Conservation (phyloP, 2,888 invertebrate genomes). For the Onchidella celtica region DNA sequence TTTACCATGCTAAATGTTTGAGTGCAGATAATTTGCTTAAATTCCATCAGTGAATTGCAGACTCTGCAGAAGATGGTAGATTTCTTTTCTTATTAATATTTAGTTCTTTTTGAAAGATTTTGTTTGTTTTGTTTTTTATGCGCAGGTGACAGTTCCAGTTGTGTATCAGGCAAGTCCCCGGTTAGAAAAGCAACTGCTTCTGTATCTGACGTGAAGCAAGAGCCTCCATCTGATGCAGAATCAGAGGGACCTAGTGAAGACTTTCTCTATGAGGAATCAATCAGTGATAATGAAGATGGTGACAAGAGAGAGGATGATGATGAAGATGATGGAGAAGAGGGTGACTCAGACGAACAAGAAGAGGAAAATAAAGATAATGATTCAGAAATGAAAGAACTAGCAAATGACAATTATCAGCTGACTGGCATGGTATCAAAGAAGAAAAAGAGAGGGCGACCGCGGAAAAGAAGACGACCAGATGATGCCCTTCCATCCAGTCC, state of each 20-base stretch:
- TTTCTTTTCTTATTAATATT: no score
- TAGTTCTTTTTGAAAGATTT: no score
- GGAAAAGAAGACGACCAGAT: constrained; percentile 40
- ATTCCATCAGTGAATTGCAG: no score
- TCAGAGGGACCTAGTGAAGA: constrained; percentile 45
- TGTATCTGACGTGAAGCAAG: constrained; percentile 13
- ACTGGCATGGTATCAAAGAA: not conserved
- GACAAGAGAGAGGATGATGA: not conserved
- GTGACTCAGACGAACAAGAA: not conserved
- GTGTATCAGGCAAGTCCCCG: constrained; percentile 16
- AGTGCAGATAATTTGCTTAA: no score
- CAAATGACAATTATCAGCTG: constrained; percentile 18
- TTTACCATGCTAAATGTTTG: no score
- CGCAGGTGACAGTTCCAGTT: not conserved
- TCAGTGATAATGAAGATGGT: constrained; percentile 42
- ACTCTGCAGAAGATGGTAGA: no score
- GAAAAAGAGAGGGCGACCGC: constrained; percentile 40
- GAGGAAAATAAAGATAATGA: not conserved
- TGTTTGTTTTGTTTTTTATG: no score
- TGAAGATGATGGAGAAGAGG: constrained; percentile 8
- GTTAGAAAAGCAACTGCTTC: not conserved
- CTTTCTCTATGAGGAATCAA: constrained; percentile 24
- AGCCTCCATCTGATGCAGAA: constrained; percentile 34
- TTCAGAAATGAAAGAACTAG: not conserved
- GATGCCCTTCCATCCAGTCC: constrained; percentile 28